These are phyloP conservation scores for Eurosta solidaginis DNA, from an alignment of 1,140 invertebrate species.

Conservation along the genomic window DNA sequence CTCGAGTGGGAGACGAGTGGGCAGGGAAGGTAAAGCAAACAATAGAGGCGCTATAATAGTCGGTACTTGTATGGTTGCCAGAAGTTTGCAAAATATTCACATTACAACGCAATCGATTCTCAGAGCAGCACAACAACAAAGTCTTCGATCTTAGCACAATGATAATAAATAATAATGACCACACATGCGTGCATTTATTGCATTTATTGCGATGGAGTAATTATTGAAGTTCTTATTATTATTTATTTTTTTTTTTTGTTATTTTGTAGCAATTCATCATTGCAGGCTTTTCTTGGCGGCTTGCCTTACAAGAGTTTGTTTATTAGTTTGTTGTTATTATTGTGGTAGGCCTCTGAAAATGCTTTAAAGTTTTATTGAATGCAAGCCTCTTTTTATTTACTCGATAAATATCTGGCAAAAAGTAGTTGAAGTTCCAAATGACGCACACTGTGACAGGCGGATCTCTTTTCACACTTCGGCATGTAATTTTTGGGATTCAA, in stretches of 20 bases:
- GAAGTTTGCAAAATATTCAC: too few relatives aligned
- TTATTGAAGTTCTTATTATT: too few relatives aligned
- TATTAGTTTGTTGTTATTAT: neutral
- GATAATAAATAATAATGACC: neutral
- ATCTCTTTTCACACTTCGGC: too few relatives aligned
- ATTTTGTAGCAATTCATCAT: neutral
- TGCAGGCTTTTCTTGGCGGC: neutral
- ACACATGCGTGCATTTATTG: neutral
- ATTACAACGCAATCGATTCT: too few relatives aligned
- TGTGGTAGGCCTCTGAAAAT: neutral
- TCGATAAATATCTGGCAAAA: neutral
- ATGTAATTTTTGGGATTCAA: too few relatives aligned
- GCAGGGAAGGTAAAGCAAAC: too few relatives aligned
- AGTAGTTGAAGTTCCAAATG: neutral
- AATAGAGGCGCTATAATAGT: neutral
- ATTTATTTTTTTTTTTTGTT: neutral
- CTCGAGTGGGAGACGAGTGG: neutral
- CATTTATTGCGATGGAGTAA: neutral
- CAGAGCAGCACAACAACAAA: neutral
- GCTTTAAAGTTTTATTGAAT: conserved; percentile 12
- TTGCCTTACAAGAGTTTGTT: neutral
- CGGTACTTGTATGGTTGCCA: neutral
- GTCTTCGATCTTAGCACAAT: neutral
- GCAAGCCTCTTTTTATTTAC: neutral
- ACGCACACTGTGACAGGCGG: too few relatives aligned